Evolutionary conservation across 2,888 invertebrate species (phyloP), one percentile per base, ranked within the genome.

Genomic region (Patella caerulea): DNA sequence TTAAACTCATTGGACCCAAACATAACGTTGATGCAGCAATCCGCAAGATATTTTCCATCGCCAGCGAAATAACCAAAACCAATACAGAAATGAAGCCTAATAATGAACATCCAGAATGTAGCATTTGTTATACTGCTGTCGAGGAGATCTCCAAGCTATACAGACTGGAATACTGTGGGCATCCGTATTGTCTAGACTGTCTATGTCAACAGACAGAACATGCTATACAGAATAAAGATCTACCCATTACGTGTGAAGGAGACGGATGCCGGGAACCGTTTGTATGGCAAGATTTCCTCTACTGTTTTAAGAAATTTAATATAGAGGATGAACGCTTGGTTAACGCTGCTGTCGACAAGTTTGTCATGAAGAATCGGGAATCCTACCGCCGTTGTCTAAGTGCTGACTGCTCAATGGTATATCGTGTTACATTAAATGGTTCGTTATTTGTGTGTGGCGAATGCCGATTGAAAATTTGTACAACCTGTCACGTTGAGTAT

Each of bases 161-260:
- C 74, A 82, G 88, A 14, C 79, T 88, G 19, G 88, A 90, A 72
- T 81, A 77, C 12, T 90, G 90, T 79, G 89, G 89, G 2, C 90
- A 90, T 81, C 79, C 86, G 3, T 90, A 89, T 75, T 90, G 90
- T 78, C 77, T 72, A 2, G 81, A 81, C 3, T 90, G 90, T 76
- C 55, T 87, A 11, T 79, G 80, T 14, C 73, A 72, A 9, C 84
- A 84, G 74, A 65, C 88, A 0, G 65, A 80, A 12, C 81, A 81
- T n/a, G 81, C 82, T 11, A 77, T 87, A 11, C 71, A 78, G 11
- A 79, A 81, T 72, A 85, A 82, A 71, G 81, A 83, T 11, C 83
- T 90, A 53, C 90, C 90, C 0, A 54, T 90, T 0, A 55, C n/a
- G 11, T 90, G 90, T 81, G 84, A 81, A 17, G 52, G 72, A 11